phyloP scores from a whole-genome alignment of 2,113 vertebrate genomes.

The Aythya baeri region DNA sequence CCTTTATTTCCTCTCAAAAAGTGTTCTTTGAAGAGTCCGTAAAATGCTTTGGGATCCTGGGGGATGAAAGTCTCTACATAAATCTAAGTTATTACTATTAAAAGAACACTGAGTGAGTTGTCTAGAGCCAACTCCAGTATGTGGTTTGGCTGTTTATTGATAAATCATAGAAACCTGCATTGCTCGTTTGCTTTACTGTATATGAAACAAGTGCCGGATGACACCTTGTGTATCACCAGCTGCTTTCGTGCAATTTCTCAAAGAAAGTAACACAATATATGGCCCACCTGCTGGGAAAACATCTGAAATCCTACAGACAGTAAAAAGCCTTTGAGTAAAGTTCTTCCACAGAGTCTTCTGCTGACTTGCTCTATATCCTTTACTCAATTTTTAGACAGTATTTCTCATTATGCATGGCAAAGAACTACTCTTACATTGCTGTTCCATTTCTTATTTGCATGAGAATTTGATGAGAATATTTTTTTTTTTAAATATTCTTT shows the following conservation, averaged over 20 bases:
- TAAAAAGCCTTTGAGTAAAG: slow-evolving; percentile 38
- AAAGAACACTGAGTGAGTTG: slow-evolving; percentile 31
- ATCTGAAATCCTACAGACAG: slow-evolving; percentile 40
- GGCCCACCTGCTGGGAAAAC: slow-evolving; percentile 36
- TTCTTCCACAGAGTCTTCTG: slow-evolving; percentile 13
- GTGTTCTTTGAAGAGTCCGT: background rate
- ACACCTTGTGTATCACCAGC: slow-evolving; percentile 50
- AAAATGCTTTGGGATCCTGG: slow-evolving; percentile 35
- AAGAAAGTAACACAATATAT: slow-evolving; percentile 39
- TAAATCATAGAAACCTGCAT: slow-evolving; percentile 49
- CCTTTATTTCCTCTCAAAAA: background rate
- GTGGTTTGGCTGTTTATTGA: background rate
- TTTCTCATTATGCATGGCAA: background rate
- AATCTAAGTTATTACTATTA: slow-evolving; percentile 39
- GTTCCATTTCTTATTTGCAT: background rate
- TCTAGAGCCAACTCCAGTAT: background rate
- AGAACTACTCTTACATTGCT: background rate
- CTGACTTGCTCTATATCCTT: background rate
- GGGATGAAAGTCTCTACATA: background rate
- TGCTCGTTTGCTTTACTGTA: slow-evolving; percentile 32
- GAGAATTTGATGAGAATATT: background rate
- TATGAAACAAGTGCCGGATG: slow-evolving; percentile 25
- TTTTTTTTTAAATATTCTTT: background rate
- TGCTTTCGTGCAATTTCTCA: slow-evolving; percentile 41
- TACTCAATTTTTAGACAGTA: background rate